phyloP scores from a whole-genome alignment of 2,888 invertebrate species.

The Lepidochitona cinerea region DNA sequence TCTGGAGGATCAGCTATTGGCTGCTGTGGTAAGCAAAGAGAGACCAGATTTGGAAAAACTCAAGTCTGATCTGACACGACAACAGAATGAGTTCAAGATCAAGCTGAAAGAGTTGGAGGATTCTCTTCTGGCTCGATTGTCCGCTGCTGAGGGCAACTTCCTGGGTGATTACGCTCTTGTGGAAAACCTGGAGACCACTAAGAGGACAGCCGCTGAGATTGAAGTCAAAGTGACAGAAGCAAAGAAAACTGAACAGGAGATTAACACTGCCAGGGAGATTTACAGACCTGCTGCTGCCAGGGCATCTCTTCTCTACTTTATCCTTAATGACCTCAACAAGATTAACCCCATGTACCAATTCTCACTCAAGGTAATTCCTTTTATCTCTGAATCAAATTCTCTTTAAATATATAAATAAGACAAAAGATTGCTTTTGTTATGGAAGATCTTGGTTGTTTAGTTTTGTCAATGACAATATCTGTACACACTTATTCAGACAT shows the following conservation, averaged over 20 bases:
- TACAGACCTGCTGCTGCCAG: slow-evolving; percentile 93
- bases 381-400: too few species aligned
- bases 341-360: slow-evolving; percentile 98
- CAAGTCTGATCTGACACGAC: slow-evolving; percentile 94
- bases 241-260: slow-evolving; percentile 90
- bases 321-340: slow-evolving; percentile 93
- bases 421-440: too few species aligned
- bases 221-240: slow-evolving; percentile 92
- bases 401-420: too few species aligned
- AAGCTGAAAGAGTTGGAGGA: slow-evolving; percentile 93
- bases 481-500: too few species aligned
- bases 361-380: slow-evolving; percentile 83
- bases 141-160: slow-evolving; percentile 94
- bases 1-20: slow-evolving; percentile 93
- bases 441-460: too few species aligned
- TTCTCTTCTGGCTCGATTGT: slow-evolving; percentile 88
- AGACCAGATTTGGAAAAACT: slow-evolving; percentile 95
- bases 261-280: slow-evolving; percentile 93
- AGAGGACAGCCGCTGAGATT: slow-evolving; percentile 95
- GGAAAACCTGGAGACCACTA: slow-evolving; percentile 96
- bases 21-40: slow-evolving; percentile 97
- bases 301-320: slow-evolving; percentile 94
- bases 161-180: slow-evolving; percentile 94
- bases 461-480: too few species aligned
- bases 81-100: slow-evolving; percentile 97